Base-by-base conservation (phyloP, 2,113 vertebrate genomes). In the Thamnaconus septentrionalis region DNA sequence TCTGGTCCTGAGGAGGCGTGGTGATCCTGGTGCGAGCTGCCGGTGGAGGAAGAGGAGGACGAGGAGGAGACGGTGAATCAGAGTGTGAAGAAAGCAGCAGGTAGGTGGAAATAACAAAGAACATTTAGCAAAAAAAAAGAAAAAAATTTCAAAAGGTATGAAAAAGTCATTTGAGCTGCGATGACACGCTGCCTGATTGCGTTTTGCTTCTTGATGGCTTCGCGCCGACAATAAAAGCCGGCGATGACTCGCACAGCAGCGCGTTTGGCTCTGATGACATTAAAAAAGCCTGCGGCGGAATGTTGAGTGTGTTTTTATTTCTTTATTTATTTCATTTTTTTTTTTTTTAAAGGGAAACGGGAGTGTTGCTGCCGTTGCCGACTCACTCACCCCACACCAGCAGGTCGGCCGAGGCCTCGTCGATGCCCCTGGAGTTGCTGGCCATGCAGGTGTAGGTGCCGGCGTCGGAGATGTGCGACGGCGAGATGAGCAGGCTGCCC, bases 371-470 rank as follows among this genome's bases (percentile, higher is more conserved):
- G 18, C 18, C 18, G 18, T 31, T 31, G 18, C 5, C 47, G 8
- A 49, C 44, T 4, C 56, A 73, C 95, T 94, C 91, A 98, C 97
- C 95, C 97, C 95, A 98, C 1, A 98, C 95, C 0, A 96, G 88
- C 9, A 99, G 93, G 83, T 97, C 95, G 0, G 96, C 96, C 0
- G 95, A 93, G 0, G 96, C 96, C 79, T 98, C 96, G 0, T 99
- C 97, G 3, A 94, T 94, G 2, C 97, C 97, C 0, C 96, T 91
- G 3, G 97, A 99, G 90, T 99, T 99, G 89, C 94, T 96, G 59
- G 96, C 96, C 89, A 96, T 88, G 84, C 97, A 99, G 50, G 92
- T 93, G 86, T 98, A 98, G 78, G 92, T 94, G 41, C 96, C 97
- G 0, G 94, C 94, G 0, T 98, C 97, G 0, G 93, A 87, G 70